Percentiles rank a stretch among this genome's conserved stretches.
phyloP scores from a whole-genome alignment of 2,113 vertebrate species.

The Hydropotes inermis region DNA sequence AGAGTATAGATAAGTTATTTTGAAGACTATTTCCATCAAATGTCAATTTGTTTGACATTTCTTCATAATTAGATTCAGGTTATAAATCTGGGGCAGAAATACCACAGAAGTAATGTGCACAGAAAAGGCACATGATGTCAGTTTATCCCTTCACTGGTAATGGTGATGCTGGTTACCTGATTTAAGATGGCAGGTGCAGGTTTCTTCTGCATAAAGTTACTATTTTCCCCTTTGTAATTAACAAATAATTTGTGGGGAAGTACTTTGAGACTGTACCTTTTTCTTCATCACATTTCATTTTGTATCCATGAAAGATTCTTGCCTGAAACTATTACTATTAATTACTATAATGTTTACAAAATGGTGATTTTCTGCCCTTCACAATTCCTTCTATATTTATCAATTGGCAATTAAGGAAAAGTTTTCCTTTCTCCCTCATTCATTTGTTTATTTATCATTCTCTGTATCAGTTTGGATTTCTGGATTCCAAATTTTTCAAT shows the following conservation, averaged over 20 bases:
- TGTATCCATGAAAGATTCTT: background rate
- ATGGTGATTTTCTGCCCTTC: background rate
- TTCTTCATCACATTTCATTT: background rate
- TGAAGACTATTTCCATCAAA: background rate
- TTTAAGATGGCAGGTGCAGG: background rate
- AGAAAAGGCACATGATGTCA: background rate
- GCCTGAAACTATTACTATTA: background rate
- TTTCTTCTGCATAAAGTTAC: background rate
- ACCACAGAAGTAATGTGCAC: background rate
- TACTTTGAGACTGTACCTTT: background rate
- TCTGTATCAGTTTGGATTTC: background rate
- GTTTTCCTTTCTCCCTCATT: background rate
- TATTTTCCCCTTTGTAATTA: background rate
- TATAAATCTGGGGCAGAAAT: background rate
- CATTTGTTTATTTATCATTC: background rate
- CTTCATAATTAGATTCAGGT: background rate
- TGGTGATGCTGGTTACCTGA: background rate
- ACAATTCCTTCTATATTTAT: background rate
- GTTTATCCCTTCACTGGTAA: background rate
- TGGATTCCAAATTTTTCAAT: background rate
- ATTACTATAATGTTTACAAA: background rate
- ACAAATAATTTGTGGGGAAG: background rate
- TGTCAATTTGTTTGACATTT: background rate
- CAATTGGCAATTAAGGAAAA: slow-evolving; percentile 1
- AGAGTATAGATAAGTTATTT: background rate